Conservation (phyloP, 2,888 invertebrate genomes). For the Drosophila mercatorum region DNA sequence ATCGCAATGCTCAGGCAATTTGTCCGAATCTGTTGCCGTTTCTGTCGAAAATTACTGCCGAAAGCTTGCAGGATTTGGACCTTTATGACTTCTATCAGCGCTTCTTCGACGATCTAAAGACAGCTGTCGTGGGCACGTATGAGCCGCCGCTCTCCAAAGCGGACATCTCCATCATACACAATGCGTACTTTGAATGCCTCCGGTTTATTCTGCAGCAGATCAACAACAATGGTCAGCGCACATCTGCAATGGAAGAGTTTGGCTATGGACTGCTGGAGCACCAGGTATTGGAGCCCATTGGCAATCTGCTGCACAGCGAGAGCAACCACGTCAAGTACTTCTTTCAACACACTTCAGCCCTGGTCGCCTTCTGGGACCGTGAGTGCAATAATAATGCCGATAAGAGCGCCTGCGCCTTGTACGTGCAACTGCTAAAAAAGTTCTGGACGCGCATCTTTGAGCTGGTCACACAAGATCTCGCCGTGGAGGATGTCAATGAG, state of each 20-base stretch:
- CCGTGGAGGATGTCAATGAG: constrained; percentile 63
- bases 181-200: constrained; percentile 90
- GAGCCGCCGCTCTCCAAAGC: constrained; percentile 86
- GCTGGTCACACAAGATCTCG: constrained; percentile 63
- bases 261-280: constrained; percentile 63
- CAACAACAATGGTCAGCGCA: constrained; percentile 75
- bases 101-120: constrained; percentile 89
- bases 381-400: constrained; percentile 51
- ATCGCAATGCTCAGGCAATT: constrained; percentile 90
- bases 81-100: constrained; percentile 86
- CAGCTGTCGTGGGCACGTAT: constrained; percentile 87
- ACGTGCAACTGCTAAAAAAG: constrained; percentile 62
- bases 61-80: constrained; percentile 62
- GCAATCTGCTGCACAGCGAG: constrained; percentile 85
- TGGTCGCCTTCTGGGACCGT: constrained; percentile 87
- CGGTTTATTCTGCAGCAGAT: constrained; percentile 87
- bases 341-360: constrained; percentile 85
- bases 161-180: constrained; percentile 89
- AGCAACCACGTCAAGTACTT: constrained; percentile 82
- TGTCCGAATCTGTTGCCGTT: constrained; percentile 91
- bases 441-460: constrained; percentile 82
- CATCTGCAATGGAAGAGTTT: constrained; percentile 44
- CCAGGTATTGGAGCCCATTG: constrained; percentile 84
- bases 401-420: constrained; percentile 67
- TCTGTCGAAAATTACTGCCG: constrained; percentile 87